Conservation (phyloP, 2,797 vertebrate genomes). For the Adrianichthys oophorus region DNA sequence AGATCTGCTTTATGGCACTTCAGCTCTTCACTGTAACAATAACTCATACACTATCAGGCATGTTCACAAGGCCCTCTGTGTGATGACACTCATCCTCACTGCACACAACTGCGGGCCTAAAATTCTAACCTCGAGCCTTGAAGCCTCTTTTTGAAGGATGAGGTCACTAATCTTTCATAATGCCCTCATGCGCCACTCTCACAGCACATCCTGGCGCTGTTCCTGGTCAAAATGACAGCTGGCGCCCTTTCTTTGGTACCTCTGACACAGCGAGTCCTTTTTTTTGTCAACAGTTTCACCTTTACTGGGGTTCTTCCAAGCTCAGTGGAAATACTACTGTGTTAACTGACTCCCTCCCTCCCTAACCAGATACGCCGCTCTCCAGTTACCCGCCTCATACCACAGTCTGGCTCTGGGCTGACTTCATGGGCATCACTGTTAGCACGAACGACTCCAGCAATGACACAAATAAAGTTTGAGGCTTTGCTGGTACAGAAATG, state of each 20-base stretch:
- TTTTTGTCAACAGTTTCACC: slow-evolving; percentile 51
- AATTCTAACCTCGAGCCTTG: background rate
- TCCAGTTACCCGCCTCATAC: slow-evolving; percentile 57
- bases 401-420: slow-evolving; percentile 23
- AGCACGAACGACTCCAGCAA: slow-evolving; percentile 25
- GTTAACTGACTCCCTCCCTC: slow-evolving; percentile 69
- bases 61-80: background rate
- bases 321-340: slow-evolving; percentile 36
- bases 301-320: slow-evolving; percentile 55
- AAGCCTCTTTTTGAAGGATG: background rate
- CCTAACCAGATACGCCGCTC: slow-evolving; percentile 58
- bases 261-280: slow-evolving; percentile 53
- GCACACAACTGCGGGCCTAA: background rate
- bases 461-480: background rate
- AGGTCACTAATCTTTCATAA: background rate
- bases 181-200: background rate
- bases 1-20: slow-evolving; percentile 60
- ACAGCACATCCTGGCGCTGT: slow-evolving; percentile 46
- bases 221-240: slow-evolving; percentile 68
- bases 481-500: no score
- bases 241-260: slow-evolving; percentile 53
- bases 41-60: slow-evolving; percentile 25
- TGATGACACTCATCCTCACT: background rate
- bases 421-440: slow-evolving; percentile 18
- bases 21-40: slow-evolving; percentile 50